Evolutionary conservation across 30 jellyfish, hydroid and myxozoan genomes (phyloP), one percentile per base, ranked within the genome.

Genomic region (Hydra vulgaris): DNA sequence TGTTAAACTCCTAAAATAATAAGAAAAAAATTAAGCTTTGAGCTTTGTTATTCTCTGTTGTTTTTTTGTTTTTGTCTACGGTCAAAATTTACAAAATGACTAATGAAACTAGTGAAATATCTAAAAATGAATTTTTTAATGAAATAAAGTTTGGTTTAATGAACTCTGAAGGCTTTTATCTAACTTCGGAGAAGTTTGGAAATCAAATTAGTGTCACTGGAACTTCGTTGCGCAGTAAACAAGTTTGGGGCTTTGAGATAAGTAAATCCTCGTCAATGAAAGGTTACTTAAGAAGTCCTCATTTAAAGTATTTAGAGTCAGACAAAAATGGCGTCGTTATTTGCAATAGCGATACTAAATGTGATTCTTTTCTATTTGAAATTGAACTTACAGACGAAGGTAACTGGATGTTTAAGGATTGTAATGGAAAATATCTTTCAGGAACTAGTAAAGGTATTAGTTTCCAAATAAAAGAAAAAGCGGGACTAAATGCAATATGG

Each of bases 181-280:
- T 91, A 53, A 91, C 97, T 0, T 95, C 97, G 1, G 97, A 91
- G 83, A 72, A 94, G 81, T 91, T 91, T 67, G 97, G 97, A 56
- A 85, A 81, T 74, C 87, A 87, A 79, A 82, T 91, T 71, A 91
- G 84, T 73, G 97, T 94, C 0, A 91, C 73, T 76, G 97, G 96
- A 81, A 87, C 70, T 20, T 90, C 97, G 0, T 77, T 91, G 82
- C 88, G 97, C 22, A 79, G 56, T 81, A 91, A 91, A 70, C 97
- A 91, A 77, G 79, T 86, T 85, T 91, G 97, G 97, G 17, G 85
- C 20, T 91, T 81, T 70, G 97, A 91, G 52, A 90, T 79, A 80
- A 91, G 85, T 0, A 96, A 88, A 12, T 82, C 19, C 54, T 7
- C 12, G 5, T 12, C 72, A 8, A 74, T 27, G 69, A 71, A 23